Evolutionary conservation across 2,888 invertebrate genomes (phyloP).

Genomic region (Philereme transversata): DNA sequence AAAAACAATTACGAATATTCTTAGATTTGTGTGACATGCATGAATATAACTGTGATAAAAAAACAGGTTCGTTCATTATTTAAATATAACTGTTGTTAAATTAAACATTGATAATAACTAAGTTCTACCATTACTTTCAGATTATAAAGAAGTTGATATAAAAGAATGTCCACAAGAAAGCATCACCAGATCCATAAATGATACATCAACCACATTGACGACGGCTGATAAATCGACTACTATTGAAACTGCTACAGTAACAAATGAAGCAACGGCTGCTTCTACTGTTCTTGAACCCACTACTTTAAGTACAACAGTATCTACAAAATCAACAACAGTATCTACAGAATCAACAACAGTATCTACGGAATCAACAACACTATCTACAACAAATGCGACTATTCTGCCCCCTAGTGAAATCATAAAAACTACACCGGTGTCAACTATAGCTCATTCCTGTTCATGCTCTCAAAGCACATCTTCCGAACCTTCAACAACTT

Average conservation of each 20-base stretch:
- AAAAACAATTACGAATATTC: conserved; percentile 47
- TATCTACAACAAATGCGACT: neutral
- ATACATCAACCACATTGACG: neutral
- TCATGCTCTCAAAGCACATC: neutral
- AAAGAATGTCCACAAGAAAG: conserved; percentile 18
- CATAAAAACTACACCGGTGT: neutral
- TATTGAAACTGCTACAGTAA: conserved; percentile 3
- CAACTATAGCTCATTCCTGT: neutral
- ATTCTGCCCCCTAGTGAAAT: neutral
- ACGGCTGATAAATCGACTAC: conserved; percentile 8
- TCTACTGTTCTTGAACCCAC: conserved; percentile 6
- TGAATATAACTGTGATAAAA: conserved; percentile 64
- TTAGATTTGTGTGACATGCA: conserved; percentile 63
- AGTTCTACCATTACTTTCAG: conserved; percentile 17
- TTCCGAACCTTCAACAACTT: conserved; percentile 13
- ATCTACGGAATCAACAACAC: neutral
- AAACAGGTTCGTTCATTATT: conserved; percentile 46
- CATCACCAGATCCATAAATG: conserved; percentile 16
- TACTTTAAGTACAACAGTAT: neutral
- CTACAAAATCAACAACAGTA: too few relatives aligned
- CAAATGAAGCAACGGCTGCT: neutral
- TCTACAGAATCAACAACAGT: too few relatives aligned
- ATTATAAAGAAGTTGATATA: conserved; percentile 22
- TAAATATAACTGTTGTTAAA: neutral
- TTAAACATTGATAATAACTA: neutral